Conservation (phyloP, 2,888 invertebrate species). For the Teleiodes luculella region DNA sequence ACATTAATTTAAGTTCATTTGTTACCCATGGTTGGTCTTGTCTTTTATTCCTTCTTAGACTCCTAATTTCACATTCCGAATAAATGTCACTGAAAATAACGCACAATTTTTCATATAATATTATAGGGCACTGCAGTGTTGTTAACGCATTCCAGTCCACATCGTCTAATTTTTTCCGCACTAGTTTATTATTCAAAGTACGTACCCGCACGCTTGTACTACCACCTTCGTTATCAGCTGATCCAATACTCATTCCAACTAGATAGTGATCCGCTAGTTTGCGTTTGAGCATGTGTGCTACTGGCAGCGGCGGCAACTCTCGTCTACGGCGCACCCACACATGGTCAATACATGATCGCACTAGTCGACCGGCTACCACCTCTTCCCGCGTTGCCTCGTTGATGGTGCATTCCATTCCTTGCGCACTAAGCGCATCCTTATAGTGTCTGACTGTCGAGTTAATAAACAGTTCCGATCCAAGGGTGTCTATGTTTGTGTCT, state of each 20-base stretch:
- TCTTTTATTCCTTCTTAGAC: too few relatives aligned
- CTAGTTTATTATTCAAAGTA: conserved; percentile 4
- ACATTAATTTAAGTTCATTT: not conserved
- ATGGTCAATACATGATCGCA: too few relatives aligned
- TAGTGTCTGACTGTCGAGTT: not conserved
- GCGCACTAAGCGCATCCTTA: not conserved
- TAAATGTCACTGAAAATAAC: not conserved
- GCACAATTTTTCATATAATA: not conserved
- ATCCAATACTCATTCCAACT: too few relatives aligned
- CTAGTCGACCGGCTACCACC: not conserved
- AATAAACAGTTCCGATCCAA: too few relatives aligned
- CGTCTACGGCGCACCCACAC: too few relatives aligned
- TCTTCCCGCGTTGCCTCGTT: conserved; percentile 4
- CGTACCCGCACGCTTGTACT: not conserved
- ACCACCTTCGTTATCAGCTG: too few relatives aligned
- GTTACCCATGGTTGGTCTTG: too few relatives aligned
- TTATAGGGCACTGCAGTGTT: not conserved
- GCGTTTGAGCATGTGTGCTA: too few relatives aligned
- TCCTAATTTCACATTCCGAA: not conserved
- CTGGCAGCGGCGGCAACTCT: too few relatives aligned
- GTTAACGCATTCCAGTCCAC: conserved; percentile 6
- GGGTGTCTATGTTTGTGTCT: conserved; percentile 6
- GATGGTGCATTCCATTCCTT: not conserved
- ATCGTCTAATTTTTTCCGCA: not conserved
- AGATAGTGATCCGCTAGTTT: too few relatives aligned